A percentile compares a stretch with the other conserved stretches of the same genome.
phyloP scores from a whole-genome alignment of 2,113 vertebrate species.

The Ovis aries region DNA sequence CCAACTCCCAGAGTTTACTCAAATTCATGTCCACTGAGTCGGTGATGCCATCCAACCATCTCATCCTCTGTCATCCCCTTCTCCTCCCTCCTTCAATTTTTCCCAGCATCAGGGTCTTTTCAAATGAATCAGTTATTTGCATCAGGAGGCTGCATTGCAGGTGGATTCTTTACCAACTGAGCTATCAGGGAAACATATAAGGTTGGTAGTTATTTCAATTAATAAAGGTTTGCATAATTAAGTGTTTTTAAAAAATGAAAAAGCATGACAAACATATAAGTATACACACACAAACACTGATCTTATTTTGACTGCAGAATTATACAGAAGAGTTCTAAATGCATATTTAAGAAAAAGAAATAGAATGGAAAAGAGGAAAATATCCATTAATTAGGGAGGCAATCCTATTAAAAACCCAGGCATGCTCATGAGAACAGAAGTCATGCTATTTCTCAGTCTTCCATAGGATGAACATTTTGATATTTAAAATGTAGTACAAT shows the following conservation, averaged over 20 bases:
- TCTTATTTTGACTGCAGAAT: not conserved
- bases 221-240: not conserved
- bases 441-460: not conserved
- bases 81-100: not conserved
- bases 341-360: not conserved
- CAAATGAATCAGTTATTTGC: not conserved
- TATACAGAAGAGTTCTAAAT: not conserved
- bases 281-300: not conserved
- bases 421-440: not conserved
- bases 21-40: not conserved
- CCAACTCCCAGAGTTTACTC: not conserved
- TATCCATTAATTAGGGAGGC: not conserved
- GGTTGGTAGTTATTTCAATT: not conserved
- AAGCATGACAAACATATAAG: not conserved
- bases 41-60: not conserved
- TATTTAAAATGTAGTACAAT: not conserved
- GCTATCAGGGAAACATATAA: not conserved
- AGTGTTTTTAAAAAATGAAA: not conserved
- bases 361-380: not conserved
- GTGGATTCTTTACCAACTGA: not conserved
- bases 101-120: not conserved
- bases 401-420: not conserved
- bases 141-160: not conserved
- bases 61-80: not conserved
- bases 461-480: not conserved